phyloP scores from a whole-genome alignment of 2,888 invertebrate genomes.

The Carterocephalus palaemon region DNA sequence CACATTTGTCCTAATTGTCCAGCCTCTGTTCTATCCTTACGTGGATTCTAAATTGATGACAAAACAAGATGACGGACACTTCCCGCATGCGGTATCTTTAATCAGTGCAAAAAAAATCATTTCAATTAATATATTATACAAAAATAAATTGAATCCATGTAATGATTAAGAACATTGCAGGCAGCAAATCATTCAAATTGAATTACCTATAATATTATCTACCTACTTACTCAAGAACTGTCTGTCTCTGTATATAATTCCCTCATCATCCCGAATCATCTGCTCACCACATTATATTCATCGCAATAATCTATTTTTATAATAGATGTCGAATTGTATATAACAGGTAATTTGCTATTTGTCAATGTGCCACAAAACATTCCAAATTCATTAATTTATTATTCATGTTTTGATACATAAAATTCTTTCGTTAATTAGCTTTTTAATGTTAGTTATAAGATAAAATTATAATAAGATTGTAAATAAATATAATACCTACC shows the following conservation, averaged over 20 bases:
- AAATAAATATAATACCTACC: constrained; percentile 43
- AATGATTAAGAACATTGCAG: constrained; percentile 58
- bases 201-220: constrained; percentile 18
- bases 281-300: constrained; percentile 39
- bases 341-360: constrained; percentile 33
- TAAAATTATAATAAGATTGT: constrained; percentile 63
- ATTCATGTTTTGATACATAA: constrained; percentile 63
- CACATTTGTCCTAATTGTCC: constrained; percentile 38
- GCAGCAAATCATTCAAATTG: constrained; percentile 56
- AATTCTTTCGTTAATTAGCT: constrained; percentile 68
- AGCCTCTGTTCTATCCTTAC: constrained; percentile 66
- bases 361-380: constrained; percentile 61
- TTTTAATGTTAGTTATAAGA: constrained; percentile 62
- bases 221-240: constrained; percentile 32
- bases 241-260: constrained; percentile 62
- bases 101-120: too few species aligned
- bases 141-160: constrained; percentile 51
- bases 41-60: constrained; percentile 49
- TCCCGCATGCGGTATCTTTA: background rate
- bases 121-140: too few species aligned
- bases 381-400: constrained; percentile 77
- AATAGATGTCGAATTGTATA: constrained; percentile 30
- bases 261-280: constrained; percentile 35
- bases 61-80: background rate
- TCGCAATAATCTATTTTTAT: constrained; percentile 30